Percentiles rank a stretch among this genome's conserved stretches.
These are phyloP conservation scores for Eristalis arbustorum DNA, from an alignment of 2,888 invertebrate species.

Conservation along the genomic window DNA sequence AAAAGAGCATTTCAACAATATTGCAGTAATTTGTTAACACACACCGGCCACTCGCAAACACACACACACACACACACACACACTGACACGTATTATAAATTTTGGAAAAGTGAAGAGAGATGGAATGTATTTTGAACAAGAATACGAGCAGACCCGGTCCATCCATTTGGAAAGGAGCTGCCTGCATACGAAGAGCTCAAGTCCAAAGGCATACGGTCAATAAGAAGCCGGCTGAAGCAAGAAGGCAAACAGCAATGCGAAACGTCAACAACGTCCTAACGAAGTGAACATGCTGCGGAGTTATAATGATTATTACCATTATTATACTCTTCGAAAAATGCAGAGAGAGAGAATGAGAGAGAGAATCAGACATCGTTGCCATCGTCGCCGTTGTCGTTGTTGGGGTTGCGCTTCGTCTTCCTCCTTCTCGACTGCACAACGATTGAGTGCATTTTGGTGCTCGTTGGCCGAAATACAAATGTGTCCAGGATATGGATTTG, in stretches of 20 bases:
- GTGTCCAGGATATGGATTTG: conserved; percentile 55
- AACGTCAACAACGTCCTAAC: conserved; percentile 61
- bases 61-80: neutral
- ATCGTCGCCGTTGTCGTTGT: neutral
- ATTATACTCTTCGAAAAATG: conserved; percentile 43
- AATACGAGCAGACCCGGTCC: conserved; percentile 20
- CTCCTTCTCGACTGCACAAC: neutral
- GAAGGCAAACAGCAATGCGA: conserved; percentile 55
- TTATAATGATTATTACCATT: conserved; percentile 69
- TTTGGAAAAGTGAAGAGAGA: conserved; percentile 13
- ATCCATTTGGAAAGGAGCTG: conserved; percentile 22
- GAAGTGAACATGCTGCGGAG: conserved; percentile 60
- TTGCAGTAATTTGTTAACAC: conserved; percentile 67
- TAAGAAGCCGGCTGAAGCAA: conserved; percentile 49
- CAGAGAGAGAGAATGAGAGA: neutral
- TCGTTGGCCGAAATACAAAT: conserved; percentile 45
- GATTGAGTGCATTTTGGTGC: conserved; percentile 30
- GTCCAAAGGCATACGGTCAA: conserved; percentile 53
- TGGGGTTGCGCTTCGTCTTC: conserved; percentile 23
- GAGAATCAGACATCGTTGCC: neutral
- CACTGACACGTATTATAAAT: conserved; percentile 1
- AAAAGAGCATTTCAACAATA: conserved; percentile 66
- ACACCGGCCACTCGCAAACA: conserved; percentile 22
- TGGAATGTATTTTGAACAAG: conserved; percentile 12
- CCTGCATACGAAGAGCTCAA: conserved; percentile 3